Percentiles rank a stretch among this genome's conserved stretches.
Evolutionary conservation across 2,888 invertebrate genomes (phyloP).

Genomic region (Callyntrura sp.): DNA sequence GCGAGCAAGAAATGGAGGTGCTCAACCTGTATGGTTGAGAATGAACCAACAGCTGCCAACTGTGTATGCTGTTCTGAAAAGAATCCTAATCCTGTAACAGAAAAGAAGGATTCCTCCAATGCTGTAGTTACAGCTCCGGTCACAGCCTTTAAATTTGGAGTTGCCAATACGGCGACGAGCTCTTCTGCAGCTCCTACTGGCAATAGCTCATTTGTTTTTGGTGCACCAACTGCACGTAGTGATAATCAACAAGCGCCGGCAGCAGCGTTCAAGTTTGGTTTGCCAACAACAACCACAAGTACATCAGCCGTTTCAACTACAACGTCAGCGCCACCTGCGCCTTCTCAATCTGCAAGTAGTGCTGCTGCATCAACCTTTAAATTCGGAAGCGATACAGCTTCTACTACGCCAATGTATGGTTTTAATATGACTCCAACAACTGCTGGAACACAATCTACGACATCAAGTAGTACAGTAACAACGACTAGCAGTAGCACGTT

Average conservation of each 20-base stretch:
- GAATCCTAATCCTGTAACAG: slow-evolving; percentile 68
- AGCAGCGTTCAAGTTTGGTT: slow-evolving; percentile 60
- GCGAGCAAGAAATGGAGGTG: slow-evolving; percentile 71
- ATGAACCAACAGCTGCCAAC: slow-evolving; percentile 43
- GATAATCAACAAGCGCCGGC: slow-evolving; percentile 24
- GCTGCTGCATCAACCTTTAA: slow-evolving; percentile 33
- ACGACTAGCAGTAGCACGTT: slow-evolving; percentile 13
- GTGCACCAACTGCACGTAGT: slow-evolving; percentile 33
- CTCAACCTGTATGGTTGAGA: slow-evolving; percentile 76
- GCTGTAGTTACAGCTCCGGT: slow-evolving; percentile 25
- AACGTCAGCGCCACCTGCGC: neutral
- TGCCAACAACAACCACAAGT: slow-evolving; percentile 26
- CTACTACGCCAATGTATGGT: slow-evolving; percentile 43
- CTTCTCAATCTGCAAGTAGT: neutral
- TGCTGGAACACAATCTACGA: slow-evolving; percentile 11
- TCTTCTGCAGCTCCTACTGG: neutral
- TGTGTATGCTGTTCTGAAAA: slow-evolving; percentile 77
- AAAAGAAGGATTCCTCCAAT: neutral
- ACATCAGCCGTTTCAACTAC: neutral
- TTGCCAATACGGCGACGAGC: slow-evolving; percentile 19
- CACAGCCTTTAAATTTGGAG: slow-evolving; percentile 76
- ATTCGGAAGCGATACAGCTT: slow-evolving; percentile 36
- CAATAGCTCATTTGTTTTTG: slow-evolving; percentile 60
- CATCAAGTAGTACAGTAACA: neutral
- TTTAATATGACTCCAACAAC: slow-evolving; percentile 22